phyloP scores from a whole-genome alignment of 35 echinoderm and acorn worm genomes.

The Holothuria glaberrima region DNA sequence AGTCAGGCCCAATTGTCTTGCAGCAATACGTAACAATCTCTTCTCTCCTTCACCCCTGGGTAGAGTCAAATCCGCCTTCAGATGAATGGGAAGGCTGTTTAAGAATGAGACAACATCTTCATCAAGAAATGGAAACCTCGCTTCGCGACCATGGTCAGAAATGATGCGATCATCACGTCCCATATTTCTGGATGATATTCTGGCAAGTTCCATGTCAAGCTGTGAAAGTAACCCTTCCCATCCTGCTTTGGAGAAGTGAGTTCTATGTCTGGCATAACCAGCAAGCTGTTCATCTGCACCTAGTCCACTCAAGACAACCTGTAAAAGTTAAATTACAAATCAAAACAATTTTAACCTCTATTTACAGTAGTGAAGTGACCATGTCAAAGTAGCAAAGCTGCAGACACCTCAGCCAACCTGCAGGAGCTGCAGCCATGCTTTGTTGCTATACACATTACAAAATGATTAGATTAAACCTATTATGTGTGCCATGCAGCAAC shows the following conservation, averaged over 20 bases:
- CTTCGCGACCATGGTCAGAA: constrained; percentile 91
- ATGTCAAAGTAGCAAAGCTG: neutral
- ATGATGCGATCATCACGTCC: constrained; percentile 96
- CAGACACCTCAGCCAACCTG: neutral
- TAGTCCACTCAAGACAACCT: constrained; percentile 92
- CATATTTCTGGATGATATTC: constrained; percentile 85
- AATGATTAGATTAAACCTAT: neutral
- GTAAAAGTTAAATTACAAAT: neutral
- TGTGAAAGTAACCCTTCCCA: constrained; percentile 80
- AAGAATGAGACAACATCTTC: constrained; percentile 88
- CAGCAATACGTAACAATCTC: constrained; percentile 75
- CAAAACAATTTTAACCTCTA: neutral
- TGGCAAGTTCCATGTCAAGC: constrained; percentile 86
- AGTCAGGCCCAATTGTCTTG: constrained; percentile 74
- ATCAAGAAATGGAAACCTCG: constrained; percentile 87
- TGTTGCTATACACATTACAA: neutral
- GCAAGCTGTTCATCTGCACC: constrained; percentile 99
- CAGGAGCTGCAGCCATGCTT: neutral
- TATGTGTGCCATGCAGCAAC: neutral
- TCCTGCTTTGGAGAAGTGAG: constrained; percentile 81
- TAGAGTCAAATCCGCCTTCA: constrained; percentile 84
- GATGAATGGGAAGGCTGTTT: constrained; percentile 68
- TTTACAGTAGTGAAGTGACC: no score
- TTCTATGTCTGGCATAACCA: constrained; percentile 94
- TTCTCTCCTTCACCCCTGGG: constrained; percentile 96